Percentiles rank a stretch among this genome's conserved stretches.
Conservation (phyloP, 2,888 invertebrate species). For the Cartodere bifasciata region DNA sequence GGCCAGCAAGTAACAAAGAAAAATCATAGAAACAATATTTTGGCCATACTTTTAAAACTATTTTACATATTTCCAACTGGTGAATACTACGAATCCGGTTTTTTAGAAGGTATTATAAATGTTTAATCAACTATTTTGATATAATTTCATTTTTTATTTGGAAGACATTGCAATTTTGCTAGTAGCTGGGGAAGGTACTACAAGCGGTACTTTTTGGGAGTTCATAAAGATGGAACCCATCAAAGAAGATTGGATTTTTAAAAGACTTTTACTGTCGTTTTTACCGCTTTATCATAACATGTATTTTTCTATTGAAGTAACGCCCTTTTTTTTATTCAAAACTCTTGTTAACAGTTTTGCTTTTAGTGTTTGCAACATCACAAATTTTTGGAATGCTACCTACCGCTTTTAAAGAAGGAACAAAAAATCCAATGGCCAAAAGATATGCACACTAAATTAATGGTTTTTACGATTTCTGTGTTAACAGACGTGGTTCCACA, state of each 20-base stretch:
- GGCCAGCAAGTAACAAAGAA: conserved; percentile 12
- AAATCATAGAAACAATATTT: conserved; percentile 21
- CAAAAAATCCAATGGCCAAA: conserved; percentile 5
- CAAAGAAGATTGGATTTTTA: conserved; percentile 12
- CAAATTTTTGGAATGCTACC: too few relatives aligned
- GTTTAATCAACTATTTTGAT: not conserved
- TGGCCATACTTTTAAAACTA: conserved; percentile 20
- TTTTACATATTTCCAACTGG: conserved; percentile 22
- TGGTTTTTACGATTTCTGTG: too few relatives aligned
- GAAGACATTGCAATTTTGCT: conserved; percentile 12
- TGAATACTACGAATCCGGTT: conserved; percentile 17
- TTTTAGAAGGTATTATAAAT: conserved; percentile 9
- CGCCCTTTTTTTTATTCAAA: too few relatives aligned
- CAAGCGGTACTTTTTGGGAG: conserved; percentile 3
- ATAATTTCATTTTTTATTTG: conserved; percentile 1
- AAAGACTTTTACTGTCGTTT: conserved; percentile 8
- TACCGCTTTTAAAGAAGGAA: too few relatives aligned
- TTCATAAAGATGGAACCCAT: conserved; percentile 10
- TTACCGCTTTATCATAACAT: conserved; percentile 6
- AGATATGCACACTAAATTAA: too few relatives aligned
- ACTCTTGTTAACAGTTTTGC: too few relatives aligned
- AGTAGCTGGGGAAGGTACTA: conserved; percentile 11
- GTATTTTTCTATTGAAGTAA: too few relatives aligned
- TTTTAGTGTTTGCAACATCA: too few relatives aligned
- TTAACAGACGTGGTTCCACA: too few relatives aligned